These are phyloP conservation scores for Dicyrtomina minuta DNA, from an alignment of 2,888 invertebrate genomes.

Conservation along the genomic window DNA sequence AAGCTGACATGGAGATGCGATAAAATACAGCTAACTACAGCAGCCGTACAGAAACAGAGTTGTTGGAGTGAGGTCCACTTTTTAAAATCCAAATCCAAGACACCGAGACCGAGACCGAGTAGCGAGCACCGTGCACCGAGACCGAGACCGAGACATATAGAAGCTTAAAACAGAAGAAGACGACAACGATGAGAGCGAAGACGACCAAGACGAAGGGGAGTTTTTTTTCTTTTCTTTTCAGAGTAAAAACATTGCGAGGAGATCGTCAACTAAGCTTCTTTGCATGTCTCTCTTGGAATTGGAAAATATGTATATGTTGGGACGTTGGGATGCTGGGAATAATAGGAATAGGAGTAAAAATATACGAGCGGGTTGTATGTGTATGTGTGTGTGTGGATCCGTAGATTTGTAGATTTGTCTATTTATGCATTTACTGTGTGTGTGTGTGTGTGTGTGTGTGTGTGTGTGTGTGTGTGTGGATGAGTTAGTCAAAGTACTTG, in stretches of 20 bases:
- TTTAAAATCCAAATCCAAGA: conserved; percentile 15
- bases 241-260: conserved; percentile 6
- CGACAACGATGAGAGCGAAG: conserved; percentile 3
- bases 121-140: too few species aligned
- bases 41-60: too few species aligned
- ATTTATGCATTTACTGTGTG: conserved; percentile 26
- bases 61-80: conserved; percentile 36
- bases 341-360: too few species aligned
- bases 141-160: not conserved
- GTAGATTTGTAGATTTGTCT: conserved; percentile 24
- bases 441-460: not conserved
- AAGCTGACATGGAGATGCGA: conserved; percentile 14
- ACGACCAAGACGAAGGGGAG: conserved; percentile 11
- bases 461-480: conserved; percentile 7
- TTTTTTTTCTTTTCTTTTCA: conserved; percentile 8
- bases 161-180: conserved; percentile 5
- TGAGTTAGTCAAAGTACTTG: not conserved
- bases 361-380: not conserved
- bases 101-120: not conserved
- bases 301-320: conserved; percentile 4
- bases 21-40: not conserved
- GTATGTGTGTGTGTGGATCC: not conserved
- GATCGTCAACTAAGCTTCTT: not conserved
- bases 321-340: too few species aligned
- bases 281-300: conserved; percentile 21